Conservation (phyloP, 2,113 vertebrate genomes). For the Ptychochromis oligacanthus region DNA sequence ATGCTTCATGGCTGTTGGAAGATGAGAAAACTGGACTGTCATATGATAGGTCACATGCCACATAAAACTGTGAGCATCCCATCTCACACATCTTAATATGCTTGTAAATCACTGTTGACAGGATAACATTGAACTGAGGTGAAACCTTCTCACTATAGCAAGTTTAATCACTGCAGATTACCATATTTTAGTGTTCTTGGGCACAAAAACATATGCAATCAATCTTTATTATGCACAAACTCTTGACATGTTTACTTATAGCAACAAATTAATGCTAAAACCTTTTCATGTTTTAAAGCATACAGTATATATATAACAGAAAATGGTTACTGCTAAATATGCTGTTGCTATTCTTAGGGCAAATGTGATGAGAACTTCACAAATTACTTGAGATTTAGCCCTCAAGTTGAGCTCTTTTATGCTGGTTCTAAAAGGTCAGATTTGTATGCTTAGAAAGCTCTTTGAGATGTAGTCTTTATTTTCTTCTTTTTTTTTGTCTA, state of each 20-base stretch:
- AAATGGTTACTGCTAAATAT: background rate
- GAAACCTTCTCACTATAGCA: background rate
- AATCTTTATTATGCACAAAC: background rate
- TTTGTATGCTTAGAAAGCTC: background rate
- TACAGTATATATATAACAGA: background rate
- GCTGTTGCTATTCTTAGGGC: background rate
- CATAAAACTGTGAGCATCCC: constrained; percentile 62
- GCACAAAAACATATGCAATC: background rate
- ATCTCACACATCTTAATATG: constrained; percentile 48
- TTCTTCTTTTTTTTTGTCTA: background rate
- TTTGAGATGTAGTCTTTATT: background rate
- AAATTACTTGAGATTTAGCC: background rate
- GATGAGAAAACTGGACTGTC: constrained; percentile 54
- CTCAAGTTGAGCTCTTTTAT: background rate
- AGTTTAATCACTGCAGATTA: background rate
- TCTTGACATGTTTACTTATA: background rate
- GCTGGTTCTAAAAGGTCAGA: background rate
- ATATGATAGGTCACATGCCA: constrained; percentile 68
- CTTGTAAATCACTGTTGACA: constrained; percentile 60
- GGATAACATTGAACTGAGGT: background rate
- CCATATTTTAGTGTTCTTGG: background rate
- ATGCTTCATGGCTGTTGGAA: constrained; percentile 31
- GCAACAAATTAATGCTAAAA: background rate
- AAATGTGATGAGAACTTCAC: background rate
- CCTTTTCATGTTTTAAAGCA: background rate